Base-by-base conservation (phyloP, 2,888 invertebrate species). In the Heliconius cydno region DNA sequence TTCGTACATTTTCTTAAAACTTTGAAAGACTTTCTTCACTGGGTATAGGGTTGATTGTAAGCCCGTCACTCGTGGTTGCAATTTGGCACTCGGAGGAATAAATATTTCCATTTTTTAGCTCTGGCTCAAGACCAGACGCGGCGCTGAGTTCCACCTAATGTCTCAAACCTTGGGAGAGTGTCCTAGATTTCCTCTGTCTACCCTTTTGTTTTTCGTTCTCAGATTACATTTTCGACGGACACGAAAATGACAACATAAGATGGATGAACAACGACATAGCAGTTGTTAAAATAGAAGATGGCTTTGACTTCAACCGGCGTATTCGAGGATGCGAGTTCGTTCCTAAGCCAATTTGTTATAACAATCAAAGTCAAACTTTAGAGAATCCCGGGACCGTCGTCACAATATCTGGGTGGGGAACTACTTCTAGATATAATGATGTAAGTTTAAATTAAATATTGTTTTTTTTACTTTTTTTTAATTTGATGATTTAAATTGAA, bases 261-360 rank as follows among this genome's bases (percentile, higher is more conserved):
- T 94, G 94, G 94, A 92, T 94, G 94, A 92, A 92, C 87, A 93
- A 94, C 79, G 94, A 94, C 81, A 93, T 94, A 10, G 94, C 94
- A 0, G 87, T 94, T 0, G 92, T 94, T 1, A 94, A 92, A 78
- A 85, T 93, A 0, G 94, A 94, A 79, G 93, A 92, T 30, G 92
- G 92, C 0, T 94, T 94, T 70, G 92, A 94, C 78, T 94, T 94
- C 80, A 89, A 86, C 2, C 85, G 92, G 38, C 86, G 91, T 19
- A 87, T 93, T 4, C 86, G 88, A 70, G 94, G 94, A 3, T 94
- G 94, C 76, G 93, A 93, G 41, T 93, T 92, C 67, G 82, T 92
- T 3, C 94, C 94, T 0, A 92, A 90, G 52, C 93, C 93, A 0
- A 86, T 94, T 57, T 89, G 90, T 81, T 93, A 91, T 80, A 94